Base-by-base conservation (phyloP, 2,888 invertebrate genomes). In the Pammene aurita region DNA sequence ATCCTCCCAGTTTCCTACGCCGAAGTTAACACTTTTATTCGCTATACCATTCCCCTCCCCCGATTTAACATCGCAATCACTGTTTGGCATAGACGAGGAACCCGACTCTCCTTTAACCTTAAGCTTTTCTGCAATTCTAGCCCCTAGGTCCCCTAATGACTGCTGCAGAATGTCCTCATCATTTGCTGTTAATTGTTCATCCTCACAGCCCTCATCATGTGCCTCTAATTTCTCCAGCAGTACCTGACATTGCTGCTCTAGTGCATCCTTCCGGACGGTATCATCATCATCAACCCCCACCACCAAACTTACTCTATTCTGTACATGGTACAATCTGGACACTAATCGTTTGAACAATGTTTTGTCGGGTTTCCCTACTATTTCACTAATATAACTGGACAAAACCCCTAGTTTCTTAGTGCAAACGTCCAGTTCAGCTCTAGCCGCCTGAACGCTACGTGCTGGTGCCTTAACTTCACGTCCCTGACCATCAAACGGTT, bases 121-220 rank as follows among this genome's bases (percentile, higher is more conserved):
- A n/a, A n/a, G n/a, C n/a, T 54, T 54, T 11, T 34, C 7, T 54
- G 13, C 5, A n/a, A 54, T 26, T 13, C 10, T 26, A 4, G 54
- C 52, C 48, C 35, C 58, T 48, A 58, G 57, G 56, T 52, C 52
- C n/a, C 63, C 63, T 35, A 63, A 63, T 10, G 63, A 41, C 11
- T 52, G 18, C 38, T 57, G 56, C n/a, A 65, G 46, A 14, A 48
- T 41, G 18, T 56, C 48, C 14, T 65, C 57, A 14, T 65, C 57
- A 35, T 44, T 10, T 0, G 26, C 58, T 7, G 58, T 44, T 13
- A 58, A 58, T 13, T 18, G 13, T 0, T 58, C 44, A 16, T 58
- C 58, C 26, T 58, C 58, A 5, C 26, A 26, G 13, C 11, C 13
- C 5, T 58, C 58, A 44, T 58, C 58, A 2, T 44, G 44, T 7